Conservation (phyloP, 2,113 vertebrate genomes). For the Halichoerus grypus region DNA sequence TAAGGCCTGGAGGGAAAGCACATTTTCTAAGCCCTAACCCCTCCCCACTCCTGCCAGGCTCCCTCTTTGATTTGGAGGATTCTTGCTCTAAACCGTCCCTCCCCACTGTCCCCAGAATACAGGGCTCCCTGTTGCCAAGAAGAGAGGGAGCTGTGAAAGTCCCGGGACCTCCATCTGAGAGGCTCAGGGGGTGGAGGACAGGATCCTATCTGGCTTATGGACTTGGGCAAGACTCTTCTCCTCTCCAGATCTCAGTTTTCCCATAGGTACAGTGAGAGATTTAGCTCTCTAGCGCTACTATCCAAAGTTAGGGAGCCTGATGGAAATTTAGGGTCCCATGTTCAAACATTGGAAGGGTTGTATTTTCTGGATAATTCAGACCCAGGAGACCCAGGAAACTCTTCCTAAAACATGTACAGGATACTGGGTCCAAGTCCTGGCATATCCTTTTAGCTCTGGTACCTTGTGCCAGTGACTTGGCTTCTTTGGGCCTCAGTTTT, state of each 20-base stretch:
- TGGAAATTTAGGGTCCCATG: neutral
- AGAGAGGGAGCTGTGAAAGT: neutral
- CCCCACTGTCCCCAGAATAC: neutral
- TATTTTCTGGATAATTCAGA: neutral
- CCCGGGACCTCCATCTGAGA: slow-evolving; percentile 8
- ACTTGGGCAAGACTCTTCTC: neutral
- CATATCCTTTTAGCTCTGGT: neutral
- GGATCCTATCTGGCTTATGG: neutral
- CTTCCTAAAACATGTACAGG: neutral
- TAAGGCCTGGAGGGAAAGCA: neutral
- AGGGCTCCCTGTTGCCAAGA: neutral
- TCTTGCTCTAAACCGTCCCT: neutral
- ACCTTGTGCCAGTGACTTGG: neutral
- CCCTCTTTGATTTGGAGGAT: neutral
- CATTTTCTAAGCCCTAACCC: neutral
- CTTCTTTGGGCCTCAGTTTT: neutral
- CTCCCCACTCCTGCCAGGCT: neutral
- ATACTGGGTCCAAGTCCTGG: neutral
- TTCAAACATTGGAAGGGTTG: neutral
- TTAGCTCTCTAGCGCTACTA: neutral
- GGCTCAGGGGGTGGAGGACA: neutral
- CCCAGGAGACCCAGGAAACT: neutral
- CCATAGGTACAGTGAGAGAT: neutral
- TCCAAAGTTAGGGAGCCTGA: neutral
- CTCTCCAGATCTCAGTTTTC: neutral